Conservation (phyloP, 2,888 invertebrate genomes). For the Lepidochrysops patricia region DNA sequence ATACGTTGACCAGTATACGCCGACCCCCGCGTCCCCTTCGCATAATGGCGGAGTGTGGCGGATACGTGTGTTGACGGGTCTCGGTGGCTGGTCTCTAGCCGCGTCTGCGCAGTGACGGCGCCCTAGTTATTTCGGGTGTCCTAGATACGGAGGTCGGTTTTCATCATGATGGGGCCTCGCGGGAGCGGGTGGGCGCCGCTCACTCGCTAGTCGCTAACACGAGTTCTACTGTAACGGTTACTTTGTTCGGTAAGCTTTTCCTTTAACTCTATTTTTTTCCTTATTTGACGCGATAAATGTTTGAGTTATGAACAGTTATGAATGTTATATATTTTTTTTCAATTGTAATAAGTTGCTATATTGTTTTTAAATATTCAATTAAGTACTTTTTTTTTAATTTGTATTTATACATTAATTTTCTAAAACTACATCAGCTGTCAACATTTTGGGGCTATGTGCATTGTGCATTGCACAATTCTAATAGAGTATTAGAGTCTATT, state of each 20-base stretch:
- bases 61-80: constrained; percentile 29
- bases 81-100: constrained; percentile 39
- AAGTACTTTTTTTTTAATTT: not conserved
- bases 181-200: constrained; percentile 35
- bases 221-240: constrained; percentile 29
- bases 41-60: not conserved
- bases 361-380: not conserved
- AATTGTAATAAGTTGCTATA: not conserved
- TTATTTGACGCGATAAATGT: not conserved
- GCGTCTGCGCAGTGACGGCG: constrained; percentile 65
- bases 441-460: not conserved
- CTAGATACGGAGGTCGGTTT: constrained; percentile 64
- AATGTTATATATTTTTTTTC: not conserved
- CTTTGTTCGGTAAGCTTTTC: not conserved
- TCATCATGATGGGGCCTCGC: constrained; percentile 68
- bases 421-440: no score
- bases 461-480: not conserved
- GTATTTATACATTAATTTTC: not conserved
- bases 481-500: constrained; percentile 15
- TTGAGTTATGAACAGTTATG: not conserved
- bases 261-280: not conserved
- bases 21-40: constrained; percentile 19
- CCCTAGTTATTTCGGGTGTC: constrained; percentile 71
- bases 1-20: constrained; percentile 32
- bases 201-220: constrained; percentile 33